Evolutionary conservation across 2,888 invertebrate genomes (phyloP).

Genomic region (Sphinx pinastri): DNA sequence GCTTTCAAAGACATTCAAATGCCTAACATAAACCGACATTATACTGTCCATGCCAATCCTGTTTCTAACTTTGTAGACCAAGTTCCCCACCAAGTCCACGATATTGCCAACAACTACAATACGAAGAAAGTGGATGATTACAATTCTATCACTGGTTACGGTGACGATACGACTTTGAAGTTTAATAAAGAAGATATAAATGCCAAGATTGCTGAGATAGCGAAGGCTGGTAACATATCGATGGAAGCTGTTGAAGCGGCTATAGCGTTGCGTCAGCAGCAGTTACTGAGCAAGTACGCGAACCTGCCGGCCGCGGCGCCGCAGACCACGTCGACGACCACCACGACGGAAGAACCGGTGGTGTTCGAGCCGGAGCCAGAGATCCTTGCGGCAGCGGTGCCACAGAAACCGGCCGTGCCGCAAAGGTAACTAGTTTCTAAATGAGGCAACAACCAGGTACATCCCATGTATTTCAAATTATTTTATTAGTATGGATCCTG

Average conservation of each 20-base stretch:
- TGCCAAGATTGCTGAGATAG: constrained; percentile 78
- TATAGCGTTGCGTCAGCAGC: constrained; percentile 88
- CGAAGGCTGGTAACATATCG: constrained; percentile 90
- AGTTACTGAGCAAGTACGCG: constrained; percentile 85
- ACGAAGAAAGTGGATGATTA: constrained; percentile 79
- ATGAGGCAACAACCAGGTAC: too few species aligned
- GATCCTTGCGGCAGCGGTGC: constrained; percentile 58
- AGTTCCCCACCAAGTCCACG: constrained; percentile 75
- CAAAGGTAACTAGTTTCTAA: constrained; percentile 58
- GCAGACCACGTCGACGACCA: constrained; percentile 74
- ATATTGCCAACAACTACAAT: constrained; percentile 68
- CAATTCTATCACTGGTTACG: constrained; percentile 76
- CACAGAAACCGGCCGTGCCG: constrained; percentile 55
- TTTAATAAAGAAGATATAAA: constrained; percentile 76
- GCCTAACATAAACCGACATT: constrained; percentile 56
- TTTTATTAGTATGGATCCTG: too few species aligned
- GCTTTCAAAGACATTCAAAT: constrained; percentile 62
- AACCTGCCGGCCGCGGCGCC: constrained; percentile 75
- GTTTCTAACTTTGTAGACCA: constrained; percentile 80
- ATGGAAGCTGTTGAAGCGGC: constrained; percentile 91
- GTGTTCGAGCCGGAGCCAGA: constrained; percentile 71
- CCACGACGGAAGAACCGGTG: constrained; percentile 53
- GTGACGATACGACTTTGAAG: constrained; percentile 71
- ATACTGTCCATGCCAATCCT: constrained; percentile 67
- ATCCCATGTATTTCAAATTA: too few species aligned